Evolutionary conservation across 2,797 vertebrate species (phyloP).

Genomic region (Odontamblyopus lacepedii): DNA sequence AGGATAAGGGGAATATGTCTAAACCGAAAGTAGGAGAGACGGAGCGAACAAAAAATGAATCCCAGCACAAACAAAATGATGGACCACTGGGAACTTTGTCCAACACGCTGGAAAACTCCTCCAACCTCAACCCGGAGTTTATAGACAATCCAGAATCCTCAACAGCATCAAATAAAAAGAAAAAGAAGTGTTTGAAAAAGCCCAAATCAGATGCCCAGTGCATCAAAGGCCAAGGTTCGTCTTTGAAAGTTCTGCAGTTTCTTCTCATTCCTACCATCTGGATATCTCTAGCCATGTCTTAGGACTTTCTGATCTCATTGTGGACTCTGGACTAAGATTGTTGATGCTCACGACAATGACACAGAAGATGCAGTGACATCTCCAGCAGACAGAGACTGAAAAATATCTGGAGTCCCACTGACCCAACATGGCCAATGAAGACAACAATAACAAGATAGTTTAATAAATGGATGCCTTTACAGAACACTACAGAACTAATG

Average conservation of each 20-base stretch:
- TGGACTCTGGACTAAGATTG: slow-evolving; percentile 69
- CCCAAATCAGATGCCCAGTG: slow-evolving; percentile 93
- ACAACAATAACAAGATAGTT: slow-evolving; percentile 69
- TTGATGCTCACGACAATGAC: slow-evolving; percentile 84
- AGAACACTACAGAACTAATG: slow-evolving; percentile 84
- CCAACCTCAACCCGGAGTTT: slow-evolving; percentile 87
- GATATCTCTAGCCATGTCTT: slow-evolving; percentile 84
- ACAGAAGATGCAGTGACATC: slow-evolving; percentile 81
- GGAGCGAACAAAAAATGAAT: slow-evolving; percentile 87
- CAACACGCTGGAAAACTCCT: slow-evolving; percentile 86
- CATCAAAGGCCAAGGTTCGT: slow-evolving; percentile 83
- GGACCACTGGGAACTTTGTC: slow-evolving; percentile 92
- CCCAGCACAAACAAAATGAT: slow-evolving; percentile 90
- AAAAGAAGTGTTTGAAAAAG: slow-evolving; percentile 94
- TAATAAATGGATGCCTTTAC: slow-evolving; percentile 93
- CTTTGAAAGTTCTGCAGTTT: slow-evolving; percentile 74
- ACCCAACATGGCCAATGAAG: slow-evolving; percentile 61
- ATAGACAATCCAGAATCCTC: slow-evolving; percentile 87
- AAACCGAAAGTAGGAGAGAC: slow-evolving; percentile 86
- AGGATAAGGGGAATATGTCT: slow-evolving; percentile 93
- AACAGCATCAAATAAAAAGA: slow-evolving; percentile 90
- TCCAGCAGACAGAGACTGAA: slow-evolving; percentile 72
- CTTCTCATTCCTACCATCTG: slow-evolving; percentile 83
- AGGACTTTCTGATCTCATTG: slow-evolving; percentile 61
- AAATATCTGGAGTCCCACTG: slow-evolving; percentile 62